Evolutionary conservation across 2,888 invertebrate species (phyloP).

Genomic region (Nysson spinosus): DNA sequence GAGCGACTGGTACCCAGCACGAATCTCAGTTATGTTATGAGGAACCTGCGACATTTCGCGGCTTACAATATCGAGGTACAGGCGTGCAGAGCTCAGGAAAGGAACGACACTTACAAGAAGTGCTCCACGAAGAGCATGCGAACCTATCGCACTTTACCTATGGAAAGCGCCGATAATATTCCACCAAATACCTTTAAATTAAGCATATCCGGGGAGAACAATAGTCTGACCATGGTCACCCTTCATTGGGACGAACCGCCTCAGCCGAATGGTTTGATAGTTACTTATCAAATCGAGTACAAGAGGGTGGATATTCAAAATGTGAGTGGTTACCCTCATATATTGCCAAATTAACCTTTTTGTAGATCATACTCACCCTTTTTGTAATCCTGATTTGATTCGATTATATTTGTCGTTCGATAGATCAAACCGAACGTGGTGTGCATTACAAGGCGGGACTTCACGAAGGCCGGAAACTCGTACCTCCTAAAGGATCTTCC

Average conservation of each 20-base stretch:
- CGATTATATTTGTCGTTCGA: constrained; percentile 4
- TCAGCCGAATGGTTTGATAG: constrained; percentile 92
- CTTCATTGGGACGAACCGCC: constrained; percentile 89
- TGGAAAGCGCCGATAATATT: constrained; percentile 72
- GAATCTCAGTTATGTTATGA: constrained; percentile 78
- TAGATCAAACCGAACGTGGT: constrained; percentile 80
- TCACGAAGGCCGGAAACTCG: constrained; percentile 78
- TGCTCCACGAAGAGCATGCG: constrained; percentile 80
- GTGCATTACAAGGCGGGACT: constrained; percentile 85
- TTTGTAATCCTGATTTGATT: background rate
- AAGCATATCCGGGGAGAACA: constrained; percentile 63
- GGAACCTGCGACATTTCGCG: constrained; percentile 86
- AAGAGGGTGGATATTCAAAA: constrained; percentile 83
- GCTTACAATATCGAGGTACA: constrained; percentile 86
- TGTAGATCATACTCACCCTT: no score
- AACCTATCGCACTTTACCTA: constrained; percentile 78
- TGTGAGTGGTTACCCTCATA: constrained; percentile 80
- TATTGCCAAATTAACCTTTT: no score
- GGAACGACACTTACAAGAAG: constrained; percentile 74
- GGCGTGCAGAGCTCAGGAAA: constrained; percentile 85
- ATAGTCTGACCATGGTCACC: constrained; percentile 80
- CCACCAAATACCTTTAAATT: constrained; percentile 65
- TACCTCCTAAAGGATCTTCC: constrained; percentile 81
- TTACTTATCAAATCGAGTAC: constrained; percentile 90
- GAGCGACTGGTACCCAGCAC: constrained; percentile 62